These are phyloP conservation scores for Catharus minimus DNA, from an alignment of 2,113 vertebrate genomes.

Conservation along the genomic window DNA sequence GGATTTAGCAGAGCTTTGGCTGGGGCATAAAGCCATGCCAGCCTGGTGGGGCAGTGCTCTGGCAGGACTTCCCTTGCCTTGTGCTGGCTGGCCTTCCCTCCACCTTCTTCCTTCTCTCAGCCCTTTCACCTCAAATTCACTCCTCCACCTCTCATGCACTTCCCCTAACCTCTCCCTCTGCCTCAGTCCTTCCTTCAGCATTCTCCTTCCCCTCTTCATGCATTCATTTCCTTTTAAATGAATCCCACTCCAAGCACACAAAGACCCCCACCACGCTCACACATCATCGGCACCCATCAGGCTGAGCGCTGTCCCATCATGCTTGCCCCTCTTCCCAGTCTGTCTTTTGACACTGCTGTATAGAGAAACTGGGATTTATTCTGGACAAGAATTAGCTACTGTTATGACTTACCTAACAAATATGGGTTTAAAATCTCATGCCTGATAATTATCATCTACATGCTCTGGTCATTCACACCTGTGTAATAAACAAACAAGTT, in stretches of 20 bases:
- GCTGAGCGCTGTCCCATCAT: neutral
- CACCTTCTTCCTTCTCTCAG: neutral
- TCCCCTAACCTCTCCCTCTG: neutral
- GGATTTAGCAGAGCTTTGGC: neutral
- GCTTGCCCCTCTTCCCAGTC: neutral
- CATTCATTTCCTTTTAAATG: neutral
- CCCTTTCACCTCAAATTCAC: neutral
- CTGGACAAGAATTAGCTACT: neutral
- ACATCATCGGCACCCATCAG: fast-evolving
- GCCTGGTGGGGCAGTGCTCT: neutral
- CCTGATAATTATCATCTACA: constrained; percentile 27
- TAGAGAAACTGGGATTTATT: neutral
- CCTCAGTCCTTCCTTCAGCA: neutral
- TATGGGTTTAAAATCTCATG: neutral
- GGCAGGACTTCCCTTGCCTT: neutral
- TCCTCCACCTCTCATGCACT: neutral
- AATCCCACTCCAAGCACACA: fast-evolving
- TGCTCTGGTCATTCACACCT: neutral
- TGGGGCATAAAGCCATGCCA: neutral
- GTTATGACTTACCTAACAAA: constrained; percentile 13
- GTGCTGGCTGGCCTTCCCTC: neutral
- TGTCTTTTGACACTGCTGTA: neutral
- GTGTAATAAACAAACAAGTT: constrained; percentile 49
- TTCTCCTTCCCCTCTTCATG: neutral
- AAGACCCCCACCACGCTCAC: neutral